Base-by-base conservation (phyloP, 2,797 vertebrate species). In the Trematomus bernacchii region DNA sequence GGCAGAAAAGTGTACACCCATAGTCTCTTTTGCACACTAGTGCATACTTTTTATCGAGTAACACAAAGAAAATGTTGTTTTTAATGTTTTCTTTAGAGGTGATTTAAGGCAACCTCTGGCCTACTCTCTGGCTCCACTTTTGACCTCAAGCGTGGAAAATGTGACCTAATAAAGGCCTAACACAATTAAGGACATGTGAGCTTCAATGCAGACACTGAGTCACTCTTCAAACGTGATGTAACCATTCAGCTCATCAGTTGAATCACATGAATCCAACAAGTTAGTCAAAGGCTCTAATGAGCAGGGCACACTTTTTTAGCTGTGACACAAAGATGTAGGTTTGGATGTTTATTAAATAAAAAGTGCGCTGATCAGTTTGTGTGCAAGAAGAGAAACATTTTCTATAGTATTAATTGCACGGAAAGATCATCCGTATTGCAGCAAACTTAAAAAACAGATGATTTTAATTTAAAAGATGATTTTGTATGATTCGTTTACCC, bases 151-250 rank as follows among this genome's bases (percentile, higher is more conserved):
- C 9, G 3, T 60, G 67, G 73, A 81, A 74, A 87, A 89, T 82
- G 57, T 59, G 85, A 90, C 70, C 76, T n/a, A 78, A 75, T 83
- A 42, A 37, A 76, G 66, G 37, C 19, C 64, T 73, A 84, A 84
- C 48, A 60, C 51, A 76, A 92, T 93, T 79, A 85, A 14, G 16
- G 71, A 67, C 91, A 92, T 87, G 88, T 91, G 91, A 91, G 77
- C n/a, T 68, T 40, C 55, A 80, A 65, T 14, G 58, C 48, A 76
- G 72, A 83, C 33, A 43, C 42, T 48, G 50, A 54, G 73, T 48
- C 42, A 62, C 68, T 78, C n/a, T 30, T 77, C 50, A 80, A 86
- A 84, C 47, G 10, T 80, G 81, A 62, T 76, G 77, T 50, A 61
- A 50, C 66, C 46, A 81, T 59, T 85, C 62, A 80, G n/a, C 66